Conservation (phyloP, 2,888 invertebrate species). For the Nephrotoma guestfalica region DNA sequence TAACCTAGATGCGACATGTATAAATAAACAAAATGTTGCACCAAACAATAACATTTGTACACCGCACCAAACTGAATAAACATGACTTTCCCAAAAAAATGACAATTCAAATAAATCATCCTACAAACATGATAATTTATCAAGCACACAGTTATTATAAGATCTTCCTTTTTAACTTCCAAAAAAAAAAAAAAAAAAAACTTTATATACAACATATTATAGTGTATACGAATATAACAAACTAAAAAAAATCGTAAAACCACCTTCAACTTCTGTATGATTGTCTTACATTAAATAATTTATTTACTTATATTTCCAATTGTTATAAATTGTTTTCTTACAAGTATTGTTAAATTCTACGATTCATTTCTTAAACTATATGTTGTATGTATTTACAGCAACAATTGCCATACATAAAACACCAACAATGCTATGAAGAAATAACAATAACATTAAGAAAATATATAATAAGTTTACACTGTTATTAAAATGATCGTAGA, state of each 20-base stretch:
- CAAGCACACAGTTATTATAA: background rate
- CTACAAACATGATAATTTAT: background rate
- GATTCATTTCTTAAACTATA: background rate
- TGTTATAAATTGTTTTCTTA: background rate
- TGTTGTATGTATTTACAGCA: background rate
- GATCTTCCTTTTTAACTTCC: background rate
- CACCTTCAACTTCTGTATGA: background rate
- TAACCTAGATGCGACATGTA: background rate
- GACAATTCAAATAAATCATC: background rate
- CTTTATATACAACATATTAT: background rate
- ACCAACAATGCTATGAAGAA: background rate
- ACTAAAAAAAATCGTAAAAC: background rate
- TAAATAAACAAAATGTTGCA: background rate
- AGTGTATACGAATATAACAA: background rate
- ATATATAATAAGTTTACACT: constrained; percentile 1
- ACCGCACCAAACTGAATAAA: background rate
- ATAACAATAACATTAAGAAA: background rate
- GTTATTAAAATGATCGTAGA: background rate
- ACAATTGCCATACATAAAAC: background rate
- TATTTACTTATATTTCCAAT: background rate
- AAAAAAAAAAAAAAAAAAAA: background rate
- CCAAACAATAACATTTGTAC: background rate
- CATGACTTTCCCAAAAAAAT: background rate
- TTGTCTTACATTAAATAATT: background rate
- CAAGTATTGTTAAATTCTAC: background rate